Evolutionary conservation across 2,113 vertebrate species (phyloP), one percentile per base, ranked within the genome.

Genomic region (Albula goreensis): DNA sequence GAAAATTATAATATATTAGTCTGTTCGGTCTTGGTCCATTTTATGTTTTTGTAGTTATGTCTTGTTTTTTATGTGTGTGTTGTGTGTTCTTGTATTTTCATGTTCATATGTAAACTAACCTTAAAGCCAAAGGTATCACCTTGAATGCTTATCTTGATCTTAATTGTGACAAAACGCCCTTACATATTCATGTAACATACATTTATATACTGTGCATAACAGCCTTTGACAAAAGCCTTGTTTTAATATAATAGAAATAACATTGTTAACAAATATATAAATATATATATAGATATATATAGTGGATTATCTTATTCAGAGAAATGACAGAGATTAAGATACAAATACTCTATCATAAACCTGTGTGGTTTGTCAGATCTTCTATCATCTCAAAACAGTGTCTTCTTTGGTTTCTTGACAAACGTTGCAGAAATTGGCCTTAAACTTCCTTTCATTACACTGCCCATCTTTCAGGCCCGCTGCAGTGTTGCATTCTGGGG

Each of bases 101-200:
- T 90, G 90, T 93, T 90, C 88, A 91, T 92, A 94, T 90, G 89
- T 94, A 92, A 92, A 95, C 92, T 95, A 94, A 95, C 92, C 90
- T 93, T 93, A 93, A 91, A 95, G 92, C 95, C 95, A 96, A 96
- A 95, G 95, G 93, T 92, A 89, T 93, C 90, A 91, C 90, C 90
- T 91, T 81, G 92, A 94, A 95, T 95, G 94, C 93, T 94, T 93
- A 87, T 94, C 90, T 89, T 93, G 87, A 91, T 85, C 91, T 93
- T 94, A 89, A 89, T 92, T 90, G 92, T 90, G 92, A 93, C 91
- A 94, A 89, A 93, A 94, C 89, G 82, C 91, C 90, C 82, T 85
- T 95, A 93, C 95, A 94, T 94, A 95, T 95, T 95, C 92, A 92
- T 96, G 94, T 96, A 95, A 93, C 89, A 94, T 96, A 95, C 93